phyloP scores from a whole-genome alignment of 2,888 invertebrate genomes.

The Archaeoteleia sp. region DNA sequence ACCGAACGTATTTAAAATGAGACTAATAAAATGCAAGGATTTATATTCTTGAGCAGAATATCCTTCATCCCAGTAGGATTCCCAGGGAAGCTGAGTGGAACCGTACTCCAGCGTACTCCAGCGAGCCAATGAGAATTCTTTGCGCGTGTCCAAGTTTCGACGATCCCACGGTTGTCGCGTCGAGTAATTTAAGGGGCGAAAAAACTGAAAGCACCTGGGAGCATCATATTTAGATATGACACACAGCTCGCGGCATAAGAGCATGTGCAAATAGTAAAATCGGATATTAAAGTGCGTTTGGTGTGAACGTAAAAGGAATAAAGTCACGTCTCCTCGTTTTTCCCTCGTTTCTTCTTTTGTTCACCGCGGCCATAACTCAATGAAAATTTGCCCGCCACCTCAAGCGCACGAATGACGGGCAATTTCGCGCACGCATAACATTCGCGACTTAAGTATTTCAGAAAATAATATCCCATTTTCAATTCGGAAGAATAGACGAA shows the following conservation, averaged over 20 bases:
- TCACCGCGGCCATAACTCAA: too few relatives aligned
- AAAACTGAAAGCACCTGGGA: slow-evolving; percentile 1
- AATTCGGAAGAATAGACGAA: too few relatives aligned
- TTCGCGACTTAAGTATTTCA: too few relatives aligned
- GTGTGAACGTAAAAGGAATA: slow-evolving; percentile 1
- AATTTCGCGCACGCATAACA: too few relatives aligned
- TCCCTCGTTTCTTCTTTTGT: background rate
- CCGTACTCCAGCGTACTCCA: slow-evolving; percentile 38
- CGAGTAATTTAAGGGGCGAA: slow-evolving; percentile 30
- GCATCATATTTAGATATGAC: slow-evolving; percentile 9
- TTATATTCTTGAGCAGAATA: slow-evolving; percentile 34
- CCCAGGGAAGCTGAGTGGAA: too few relatives aligned
- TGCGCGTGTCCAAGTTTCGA: slow-evolving; percentile 36
- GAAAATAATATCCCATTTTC: too few relatives aligned
- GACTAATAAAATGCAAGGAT: slow-evolving; percentile 42
- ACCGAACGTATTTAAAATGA: slow-evolving; percentile 26
- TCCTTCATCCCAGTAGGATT: too few relatives aligned
- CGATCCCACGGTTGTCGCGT: slow-evolving; percentile 31
- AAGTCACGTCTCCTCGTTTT: background rate
- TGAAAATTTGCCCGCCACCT: too few relatives aligned
- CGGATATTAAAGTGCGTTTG: slow-evolving; percentile 11
- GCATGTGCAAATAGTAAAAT: slow-evolving; percentile 12
- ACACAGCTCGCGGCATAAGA: slow-evolving; percentile 1
- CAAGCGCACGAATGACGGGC: too few relatives aligned
- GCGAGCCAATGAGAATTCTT: slow-evolving; percentile 36